Base-by-base conservation (phyloP, 2,797 vertebrate species). In the Spea hammondii region DNA sequence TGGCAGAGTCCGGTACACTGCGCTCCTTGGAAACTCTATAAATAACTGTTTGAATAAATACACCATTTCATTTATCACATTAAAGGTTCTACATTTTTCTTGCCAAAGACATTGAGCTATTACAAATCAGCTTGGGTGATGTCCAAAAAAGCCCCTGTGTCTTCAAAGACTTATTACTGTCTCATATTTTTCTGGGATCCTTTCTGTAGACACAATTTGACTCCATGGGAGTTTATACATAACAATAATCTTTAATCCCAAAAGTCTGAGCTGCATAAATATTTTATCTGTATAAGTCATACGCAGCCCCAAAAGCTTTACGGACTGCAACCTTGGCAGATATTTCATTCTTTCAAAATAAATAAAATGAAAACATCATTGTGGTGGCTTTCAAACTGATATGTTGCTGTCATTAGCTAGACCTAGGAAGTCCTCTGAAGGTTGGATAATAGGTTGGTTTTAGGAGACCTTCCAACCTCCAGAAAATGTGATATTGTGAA, bases 101-200 rank as follows among this genome's bases (percentile, higher is more conserved):
- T 74, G 78, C 78, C 78, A 79, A 65, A 75, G 72, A 79, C 78
- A 79, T 75, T 65, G 72, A 79, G 78, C 78, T 79, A 74, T 79
- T 74, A 79, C 78, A 79, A 75, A 79, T 75, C 72, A 54, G 72
- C 72, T 79, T 75, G 72, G 78, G 72, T 65, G 78, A 70, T 49
- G 54, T 79, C 72, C 78, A 79, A 69, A 62, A 10, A 14, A 67
- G 51, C 6, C 12, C 12, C 66, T 64, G 65, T 53, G 51, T 74
- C 68, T 32, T 70, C 44, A 79, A 73, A 55, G 66, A 79, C 57
- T 74, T 65, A 79, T 69, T 74, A 75, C 57, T 44, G 71, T 74
- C 66, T 70, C 55, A 48, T 8, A 64, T 69, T 69, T 59, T 79
- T 79, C 78, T 79, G 78, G 72, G 57, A 46, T 70, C 50, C 50